Percentiles rank a stretch among this genome's conserved stretches.
phyloP scores from a whole-genome alignment of 2,797 vertebrate species.

The Ctenosaura bakeri region DNA sequence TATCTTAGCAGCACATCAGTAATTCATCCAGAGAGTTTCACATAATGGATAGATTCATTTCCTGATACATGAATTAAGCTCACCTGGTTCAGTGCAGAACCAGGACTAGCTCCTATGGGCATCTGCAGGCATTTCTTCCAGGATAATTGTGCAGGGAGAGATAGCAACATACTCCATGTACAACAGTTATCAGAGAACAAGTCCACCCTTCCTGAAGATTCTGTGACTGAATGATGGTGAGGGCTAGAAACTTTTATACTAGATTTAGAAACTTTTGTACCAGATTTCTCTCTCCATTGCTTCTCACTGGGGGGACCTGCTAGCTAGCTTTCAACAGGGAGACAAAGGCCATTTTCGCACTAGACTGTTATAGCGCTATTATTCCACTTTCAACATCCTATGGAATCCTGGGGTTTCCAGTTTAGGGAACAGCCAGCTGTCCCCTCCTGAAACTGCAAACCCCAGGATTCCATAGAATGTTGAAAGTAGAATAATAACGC shows the following conservation, averaged over 20 bases:
- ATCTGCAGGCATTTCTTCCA: neutral
- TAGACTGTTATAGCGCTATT: too few relatives aligned
- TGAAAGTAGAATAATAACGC: too few relatives aligned
- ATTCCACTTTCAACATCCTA: too few relatives aligned
- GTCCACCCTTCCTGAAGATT: neutral
- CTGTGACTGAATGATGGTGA: neutral
- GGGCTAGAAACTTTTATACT: neutral
- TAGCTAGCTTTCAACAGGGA: neutral
- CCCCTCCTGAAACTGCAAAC: too few relatives aligned
- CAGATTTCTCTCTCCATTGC: neutral
- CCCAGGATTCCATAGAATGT: too few relatives aligned
- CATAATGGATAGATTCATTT: neutral
- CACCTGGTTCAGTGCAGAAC: neutral
- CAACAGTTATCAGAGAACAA: neutral
- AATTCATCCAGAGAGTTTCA: neutral
- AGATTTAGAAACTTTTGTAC: neutral
- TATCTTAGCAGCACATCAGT: neutral
- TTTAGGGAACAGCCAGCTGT: too few relatives aligned
- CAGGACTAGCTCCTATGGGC: neutral
- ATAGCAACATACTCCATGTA: neutral
- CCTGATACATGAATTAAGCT: neutral
- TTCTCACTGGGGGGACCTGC: neutral
- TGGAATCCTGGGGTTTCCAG: too few relatives aligned
- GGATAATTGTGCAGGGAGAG: neutral
- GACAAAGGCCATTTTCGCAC: too few relatives aligned